These are phyloP conservation scores for Mantis religiosa DNA, from an alignment of 2,888 invertebrate species.

Conservation along the genomic window DNA sequence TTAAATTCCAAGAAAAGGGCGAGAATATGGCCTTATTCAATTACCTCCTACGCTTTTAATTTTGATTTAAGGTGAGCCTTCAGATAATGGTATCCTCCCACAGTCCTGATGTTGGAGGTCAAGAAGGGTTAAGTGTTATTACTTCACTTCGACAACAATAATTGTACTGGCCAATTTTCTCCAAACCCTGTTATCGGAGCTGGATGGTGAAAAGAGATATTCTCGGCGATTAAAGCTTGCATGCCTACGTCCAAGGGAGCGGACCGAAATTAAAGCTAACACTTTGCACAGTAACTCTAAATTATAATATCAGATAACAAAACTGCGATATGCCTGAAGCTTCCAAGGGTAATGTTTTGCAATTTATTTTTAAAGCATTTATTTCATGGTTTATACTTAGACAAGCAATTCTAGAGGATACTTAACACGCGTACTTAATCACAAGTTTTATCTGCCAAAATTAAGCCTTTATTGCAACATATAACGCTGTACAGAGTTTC, in stretches of 20 bases:
- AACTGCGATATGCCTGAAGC: too few relatives aligned
- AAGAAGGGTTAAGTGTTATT: neutral
- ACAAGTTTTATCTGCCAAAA: too few relatives aligned
- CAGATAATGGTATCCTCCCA: neutral
- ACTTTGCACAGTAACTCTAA: too few relatives aligned
- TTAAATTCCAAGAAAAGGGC: neutral
- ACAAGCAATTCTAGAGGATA: too few relatives aligned
- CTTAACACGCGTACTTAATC: too few relatives aligned
- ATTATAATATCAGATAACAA: too few relatives aligned
- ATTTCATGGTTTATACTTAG: too few relatives aligned
- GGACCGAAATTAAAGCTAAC: too few relatives aligned
- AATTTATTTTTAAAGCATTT: too few relatives aligned
- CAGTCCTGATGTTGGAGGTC: neutral
- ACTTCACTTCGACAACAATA: neutral
- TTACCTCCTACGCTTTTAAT: neutral
- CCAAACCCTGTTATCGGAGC: neutral
- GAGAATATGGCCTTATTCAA: neutral
- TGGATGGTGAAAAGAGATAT: neutral
- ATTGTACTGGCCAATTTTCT: neutral
- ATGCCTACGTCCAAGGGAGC: neutral
- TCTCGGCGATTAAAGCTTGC: neutral
- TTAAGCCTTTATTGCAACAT: too few relatives aligned
- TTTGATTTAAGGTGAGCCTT: neutral
- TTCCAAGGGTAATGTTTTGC: too few relatives aligned
- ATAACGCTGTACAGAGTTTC: too few relatives aligned